These are phyloP conservation scores for Petrocephalus schoutedeni DNA, from an alignment of 2,797 vertebrate species.

Conservation along the genomic window DNA sequence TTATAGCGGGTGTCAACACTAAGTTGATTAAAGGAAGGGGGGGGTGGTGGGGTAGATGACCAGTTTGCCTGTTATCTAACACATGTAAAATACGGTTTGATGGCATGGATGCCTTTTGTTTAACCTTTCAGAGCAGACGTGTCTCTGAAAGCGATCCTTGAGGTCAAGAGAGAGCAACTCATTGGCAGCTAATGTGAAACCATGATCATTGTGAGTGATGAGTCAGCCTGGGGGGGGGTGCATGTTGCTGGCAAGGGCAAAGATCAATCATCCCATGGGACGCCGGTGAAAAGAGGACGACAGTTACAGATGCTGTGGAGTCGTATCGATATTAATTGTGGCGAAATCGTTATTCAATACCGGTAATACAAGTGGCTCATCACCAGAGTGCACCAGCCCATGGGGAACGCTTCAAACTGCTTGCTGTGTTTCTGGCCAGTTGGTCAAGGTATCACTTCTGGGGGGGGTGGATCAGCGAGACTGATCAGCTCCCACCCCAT, in stretches of 20 bases:
- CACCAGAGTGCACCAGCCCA: background rate
- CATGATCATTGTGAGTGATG: conserved; percentile 13
- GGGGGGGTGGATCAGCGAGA: conserved; percentile 14
- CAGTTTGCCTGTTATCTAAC: background rate
- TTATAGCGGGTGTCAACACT: conserved; percentile 46
- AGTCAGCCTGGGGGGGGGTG: background rate
- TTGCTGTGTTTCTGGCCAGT: background rate
- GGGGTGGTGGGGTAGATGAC: conserved; percentile 23
- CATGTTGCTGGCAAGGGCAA: background rate
- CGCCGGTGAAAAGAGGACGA: background rate
- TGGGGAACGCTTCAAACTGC: background rate
- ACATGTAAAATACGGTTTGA: background rate
- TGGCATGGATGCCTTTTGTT: background rate
- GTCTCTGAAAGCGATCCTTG: background rate
- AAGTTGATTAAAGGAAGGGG: conserved; percentile 33
- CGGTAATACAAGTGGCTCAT: background rate
- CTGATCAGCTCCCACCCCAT: conserved; percentile 24
- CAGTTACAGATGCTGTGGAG: conserved; percentile 11
- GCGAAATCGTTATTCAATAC: conserved; percentile 32
- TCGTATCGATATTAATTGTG: conserved; percentile 34
- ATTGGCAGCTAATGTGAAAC: background rate
- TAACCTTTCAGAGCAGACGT: background rate
- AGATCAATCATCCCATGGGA: background rate
- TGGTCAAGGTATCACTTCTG: background rate
- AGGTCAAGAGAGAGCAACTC: background rate